Evolutionary conservation across 2,888 invertebrate species (phyloP).

Genomic region (Drosophila helvetica): DNA sequence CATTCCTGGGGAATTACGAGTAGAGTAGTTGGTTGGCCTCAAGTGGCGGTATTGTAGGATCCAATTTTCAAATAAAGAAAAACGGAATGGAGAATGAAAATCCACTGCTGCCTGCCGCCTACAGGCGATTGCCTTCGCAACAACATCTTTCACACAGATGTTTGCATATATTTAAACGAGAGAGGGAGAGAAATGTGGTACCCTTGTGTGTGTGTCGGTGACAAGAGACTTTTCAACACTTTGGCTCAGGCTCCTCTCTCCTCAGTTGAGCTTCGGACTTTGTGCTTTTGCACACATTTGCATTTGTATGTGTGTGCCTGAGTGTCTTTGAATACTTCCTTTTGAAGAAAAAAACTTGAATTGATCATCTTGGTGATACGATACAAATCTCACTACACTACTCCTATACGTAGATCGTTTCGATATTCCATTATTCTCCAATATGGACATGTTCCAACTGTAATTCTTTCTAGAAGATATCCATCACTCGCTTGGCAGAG

Average conservation of each 20-base stretch:
- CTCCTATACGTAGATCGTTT: background rate
- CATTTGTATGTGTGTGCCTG: background rate
- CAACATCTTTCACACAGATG: slow-evolving; percentile 50
- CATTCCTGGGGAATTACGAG: background rate
- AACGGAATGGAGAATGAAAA: background rate
- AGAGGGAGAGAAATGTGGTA: slow-evolving; percentile 10
- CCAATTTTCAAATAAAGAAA: slow-evolving; percentile 1
- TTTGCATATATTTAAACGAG: slow-evolving; percentile 44
- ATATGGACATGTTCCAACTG: background rate
- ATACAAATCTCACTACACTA: background rate
- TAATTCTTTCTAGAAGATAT: background rate
- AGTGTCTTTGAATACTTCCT: background rate
- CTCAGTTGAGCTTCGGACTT: background rate
- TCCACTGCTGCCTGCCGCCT: background rate
- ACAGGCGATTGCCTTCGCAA: slow-evolving; percentile 19
- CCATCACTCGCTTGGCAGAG: background rate
- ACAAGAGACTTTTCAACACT: slow-evolving; percentile 45
- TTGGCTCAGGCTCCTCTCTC: slow-evolving; percentile 15
- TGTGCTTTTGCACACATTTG: background rate
- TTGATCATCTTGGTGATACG: background rate
- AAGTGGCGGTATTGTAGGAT: background rate
- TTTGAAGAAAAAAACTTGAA: background rate
- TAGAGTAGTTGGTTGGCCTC: background rate
- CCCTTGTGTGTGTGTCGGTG: slow-evolving; percentile 24
- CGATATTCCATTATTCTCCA: background rate